Evolutionary conservation across 2,797 vertebrate species (phyloP), one percentile per base, ranked within the genome.

Genomic region (Brotogeris chrysoptera): DNA sequence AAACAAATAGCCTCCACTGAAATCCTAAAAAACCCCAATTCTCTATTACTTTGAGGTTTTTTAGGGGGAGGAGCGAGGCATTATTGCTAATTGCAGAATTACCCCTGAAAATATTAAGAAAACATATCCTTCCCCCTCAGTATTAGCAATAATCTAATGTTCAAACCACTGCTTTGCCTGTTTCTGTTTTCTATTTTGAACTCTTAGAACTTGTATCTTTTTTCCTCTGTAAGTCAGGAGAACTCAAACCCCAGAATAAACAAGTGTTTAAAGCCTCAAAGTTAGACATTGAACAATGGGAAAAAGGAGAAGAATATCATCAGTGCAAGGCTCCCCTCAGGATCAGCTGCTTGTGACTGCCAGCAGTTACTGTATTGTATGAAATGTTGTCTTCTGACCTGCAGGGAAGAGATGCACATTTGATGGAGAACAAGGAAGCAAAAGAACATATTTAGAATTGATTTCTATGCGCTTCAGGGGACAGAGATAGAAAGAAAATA

Each of bases 11-110:
- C 6, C 6, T 28, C 43, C 16, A 73, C 8, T 53, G 10, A 36
- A 71, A 72, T 43, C 6, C 44, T 47, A 38, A 60, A 36, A 59
- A 59, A 34, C 2, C 2, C 2, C 9, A 34, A 57, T 57, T 34
- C 21, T 57, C 25, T 52, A 36, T n/a, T 16, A 32, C 16, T 16
- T 70, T 34, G 49, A 68, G 20, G 1, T 3, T 55, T 44, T 44
- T 3, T 2, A 1, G 7, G 9, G 5, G 6, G n/a, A 74, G 25
- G 19, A 36, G 14, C 2, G 6, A 6, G 15, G 6, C 5, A 9
- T 4, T 50, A 79, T 24, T 49, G 25, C 6, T 61, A 66, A 63
- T 59, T 63, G 36, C 20, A 70, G 46, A 86, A 39, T 36, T 85
- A 53, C 13, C 15, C 66, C 15, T 63, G 47, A 47, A 59, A 66